Evolutionary conservation across 2,888 invertebrate species (phyloP).

Genomic region (Nowickia ferox): DNA sequence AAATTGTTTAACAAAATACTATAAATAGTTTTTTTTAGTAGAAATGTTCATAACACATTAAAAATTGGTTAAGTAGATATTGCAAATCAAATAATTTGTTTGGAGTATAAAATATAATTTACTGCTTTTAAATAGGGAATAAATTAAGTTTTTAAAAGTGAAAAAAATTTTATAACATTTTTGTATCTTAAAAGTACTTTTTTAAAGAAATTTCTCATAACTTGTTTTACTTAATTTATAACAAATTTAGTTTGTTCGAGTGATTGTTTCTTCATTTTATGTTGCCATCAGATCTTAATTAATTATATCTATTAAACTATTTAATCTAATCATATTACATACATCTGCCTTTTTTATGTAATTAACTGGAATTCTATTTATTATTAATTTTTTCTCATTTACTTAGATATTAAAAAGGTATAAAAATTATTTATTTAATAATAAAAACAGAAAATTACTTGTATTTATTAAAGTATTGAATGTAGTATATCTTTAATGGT

Average conservation of each 20-base stretch:
- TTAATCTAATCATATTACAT: constrained; percentile 58
- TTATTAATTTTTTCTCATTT: constrained; percentile 30
- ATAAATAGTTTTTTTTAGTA: constrained; percentile 15
- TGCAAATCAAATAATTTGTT: constrained; percentile 40
- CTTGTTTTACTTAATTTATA: constrained; percentile 40
- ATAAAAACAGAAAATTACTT: constrained; percentile 38
- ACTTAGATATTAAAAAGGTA: constrained; percentile 61
- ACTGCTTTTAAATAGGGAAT: not conserved
- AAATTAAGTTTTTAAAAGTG: constrained; percentile 4
- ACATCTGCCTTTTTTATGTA: constrained; percentile 32
- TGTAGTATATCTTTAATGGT: constrained; percentile 26
- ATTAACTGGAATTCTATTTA: constrained; percentile 1
- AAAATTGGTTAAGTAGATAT: constrained; percentile 28
- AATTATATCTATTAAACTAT: constrained; percentile 35
- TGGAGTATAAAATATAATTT: constrained; percentile 12
- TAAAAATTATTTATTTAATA: constrained; percentile 68
- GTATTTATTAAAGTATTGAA: constrained; percentile 33
- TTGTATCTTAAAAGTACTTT: constrained; percentile 6
- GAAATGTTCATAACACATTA: constrained; percentile 51
- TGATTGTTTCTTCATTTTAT: constrained; percentile 54
- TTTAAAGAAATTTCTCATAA: constrained; percentile 26
- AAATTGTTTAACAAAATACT: constrained; percentile 64
- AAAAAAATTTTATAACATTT: constrained; percentile 26
- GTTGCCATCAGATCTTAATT: constrained; percentile 42
- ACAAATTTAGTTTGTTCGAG: constrained; percentile 40